phyloP scores from a whole-genome alignment of 1,140 invertebrate species.

The Panagrolaimus sp. region DNA sequence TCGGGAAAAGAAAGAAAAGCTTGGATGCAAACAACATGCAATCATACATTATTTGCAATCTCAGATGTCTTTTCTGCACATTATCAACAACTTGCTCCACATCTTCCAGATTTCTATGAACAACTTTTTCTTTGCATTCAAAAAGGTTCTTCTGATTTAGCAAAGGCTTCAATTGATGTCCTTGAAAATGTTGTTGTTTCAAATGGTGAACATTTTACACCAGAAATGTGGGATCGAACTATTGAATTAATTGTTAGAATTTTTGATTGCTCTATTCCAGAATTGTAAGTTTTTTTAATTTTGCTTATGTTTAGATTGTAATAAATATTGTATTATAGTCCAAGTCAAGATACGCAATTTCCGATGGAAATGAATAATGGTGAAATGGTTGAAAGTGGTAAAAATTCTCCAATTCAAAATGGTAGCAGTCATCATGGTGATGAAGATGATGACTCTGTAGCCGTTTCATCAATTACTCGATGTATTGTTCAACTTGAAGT shows the following conservation, averaged over 20 bases:
- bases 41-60: conserved; percentile 95
- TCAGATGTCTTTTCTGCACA: conserved; percentile 98
- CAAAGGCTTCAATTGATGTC: conserved; percentile 91
- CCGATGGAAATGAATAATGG: too few relatives aligned
- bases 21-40: conserved; percentile 99
- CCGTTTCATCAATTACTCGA: conserved; percentile 60
- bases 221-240: conserved; percentile 73
- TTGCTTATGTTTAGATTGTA: too few relatives aligned
- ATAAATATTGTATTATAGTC: too few relatives aligned
- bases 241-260: conserved; percentile 64
- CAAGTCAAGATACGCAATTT: too few relatives aligned
- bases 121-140: conserved; percentile 73
- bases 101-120: conserved; percentile 82
- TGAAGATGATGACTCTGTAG: conserved; percentile 26
- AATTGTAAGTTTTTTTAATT: conserved; percentile 58
- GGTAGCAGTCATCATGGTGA: conserved; percentile 21
- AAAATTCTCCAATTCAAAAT: conserved; percentile 41
- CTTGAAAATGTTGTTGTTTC: conserved; percentile 95
- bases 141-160: conserved; percentile 76
- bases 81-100: conserved; percentile 79
- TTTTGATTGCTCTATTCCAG: conserved; percentile 81
- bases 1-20: conserved; percentile 72
- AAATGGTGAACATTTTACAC: conserved; percentile 88
- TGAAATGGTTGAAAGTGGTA: neutral
- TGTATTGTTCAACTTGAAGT: conserved; percentile 93